phyloP scores from a whole-genome alignment of 2,888 invertebrate species.

The Timandra comae region DNA sequence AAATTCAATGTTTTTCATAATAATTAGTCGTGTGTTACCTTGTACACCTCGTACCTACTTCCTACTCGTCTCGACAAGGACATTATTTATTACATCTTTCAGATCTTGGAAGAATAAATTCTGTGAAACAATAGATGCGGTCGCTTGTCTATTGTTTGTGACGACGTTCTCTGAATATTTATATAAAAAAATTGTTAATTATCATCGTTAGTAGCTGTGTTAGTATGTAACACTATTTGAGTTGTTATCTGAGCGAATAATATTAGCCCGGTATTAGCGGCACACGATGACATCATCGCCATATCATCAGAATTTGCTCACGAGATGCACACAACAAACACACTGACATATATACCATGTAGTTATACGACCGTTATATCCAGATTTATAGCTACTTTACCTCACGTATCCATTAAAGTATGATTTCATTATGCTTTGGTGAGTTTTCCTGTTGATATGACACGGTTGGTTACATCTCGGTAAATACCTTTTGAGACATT shows the following conservation, averaged over 20 bases:
- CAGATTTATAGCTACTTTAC: constrained; percentile 13
- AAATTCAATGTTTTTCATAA: constrained; percentile 29
- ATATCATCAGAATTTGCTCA: constrained; percentile 13
- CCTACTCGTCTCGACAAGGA: constrained; percentile 26
- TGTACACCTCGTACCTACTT: constrained; percentile 38
- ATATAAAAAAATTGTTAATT: constrained; percentile 10
- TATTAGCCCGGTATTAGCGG: constrained; percentile 12
- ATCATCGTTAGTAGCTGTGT: constrained; percentile 13
- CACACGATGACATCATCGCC: constrained; percentile 4
- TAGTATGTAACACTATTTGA: constrained; percentile 9
- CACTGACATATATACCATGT: too few relatives aligned
- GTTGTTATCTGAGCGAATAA: constrained; percentile 8
- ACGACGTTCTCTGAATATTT: constrained; percentile 8
- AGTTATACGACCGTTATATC: constrained; percentile 7
- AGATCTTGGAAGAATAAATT: constrained; percentile 24
- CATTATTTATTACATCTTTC: constrained; percentile 21
- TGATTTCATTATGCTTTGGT: constrained; percentile 1
- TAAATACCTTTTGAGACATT: constrained; percentile 1
- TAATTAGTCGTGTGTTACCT: constrained; percentile 32
- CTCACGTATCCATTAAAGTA: constrained; percentile 1
- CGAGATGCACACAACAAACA: constrained; percentile 20
- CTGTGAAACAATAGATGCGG: constrained; percentile 28
- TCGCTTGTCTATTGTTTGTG: constrained; percentile 17
- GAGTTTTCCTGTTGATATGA: constrained; percentile 10
- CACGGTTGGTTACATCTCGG: constrained; percentile 2